phyloP scores from a whole-genome alignment of 2,797 vertebrate species.

The Threskiornis aethiopicus region DNA sequence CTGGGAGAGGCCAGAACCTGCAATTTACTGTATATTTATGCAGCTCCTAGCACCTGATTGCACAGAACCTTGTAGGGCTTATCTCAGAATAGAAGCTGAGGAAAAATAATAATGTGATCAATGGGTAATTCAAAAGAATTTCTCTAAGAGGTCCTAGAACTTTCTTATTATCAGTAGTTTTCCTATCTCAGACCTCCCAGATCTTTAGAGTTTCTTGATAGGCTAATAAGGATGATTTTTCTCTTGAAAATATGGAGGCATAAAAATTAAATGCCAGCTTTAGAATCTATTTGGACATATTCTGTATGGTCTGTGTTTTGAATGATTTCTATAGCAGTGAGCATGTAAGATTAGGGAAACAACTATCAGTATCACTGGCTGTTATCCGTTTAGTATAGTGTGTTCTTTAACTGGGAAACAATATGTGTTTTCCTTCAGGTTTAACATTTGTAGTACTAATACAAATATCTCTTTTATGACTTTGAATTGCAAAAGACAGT shows the following conservation, averaged over 20 bases:
- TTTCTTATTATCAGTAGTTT: not conserved
- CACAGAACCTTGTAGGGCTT: not conserved
- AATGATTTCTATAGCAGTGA: not conserved
- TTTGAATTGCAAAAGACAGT: not conserved
- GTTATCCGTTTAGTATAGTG: not conserved
- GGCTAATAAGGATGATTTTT: not conserved
- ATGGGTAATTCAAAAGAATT: not conserved
- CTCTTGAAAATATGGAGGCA: not conserved
- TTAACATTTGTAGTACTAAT: not conserved
- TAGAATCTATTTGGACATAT: not conserved
- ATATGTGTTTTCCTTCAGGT: not conserved
- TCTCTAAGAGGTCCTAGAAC: not conserved
- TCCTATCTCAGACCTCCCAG: not conserved
- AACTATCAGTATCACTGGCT: not conserved
- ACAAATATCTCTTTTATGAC: not conserved
- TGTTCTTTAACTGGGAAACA: not conserved
- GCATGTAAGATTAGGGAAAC: not conserved
- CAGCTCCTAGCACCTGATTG: not conserved
- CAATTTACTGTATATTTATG: not conserved
- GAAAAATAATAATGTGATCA: not conserved
- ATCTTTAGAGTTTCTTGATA: not conserved
- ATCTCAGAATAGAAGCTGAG: not conserved
- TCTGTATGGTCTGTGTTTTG: not conserved
- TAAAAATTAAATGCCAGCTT: not conserved
- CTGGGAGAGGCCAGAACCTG: not conserved